Evolutionary conservation across 2,888 invertebrate species (phyloP).

Genomic region (Cheiracanthium punctorium): DNA sequence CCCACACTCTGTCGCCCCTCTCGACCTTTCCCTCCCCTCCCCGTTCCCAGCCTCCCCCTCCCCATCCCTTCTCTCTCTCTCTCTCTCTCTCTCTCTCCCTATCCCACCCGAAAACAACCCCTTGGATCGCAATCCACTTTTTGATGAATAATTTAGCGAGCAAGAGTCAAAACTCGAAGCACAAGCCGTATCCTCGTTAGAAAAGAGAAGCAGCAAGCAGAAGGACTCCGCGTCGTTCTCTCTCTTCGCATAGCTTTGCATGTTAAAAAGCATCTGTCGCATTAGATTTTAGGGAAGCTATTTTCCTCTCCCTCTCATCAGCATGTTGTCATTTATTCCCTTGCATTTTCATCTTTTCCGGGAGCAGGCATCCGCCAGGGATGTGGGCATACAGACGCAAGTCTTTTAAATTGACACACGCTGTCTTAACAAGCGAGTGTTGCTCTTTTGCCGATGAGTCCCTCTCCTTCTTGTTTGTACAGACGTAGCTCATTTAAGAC

Average conservation of each 20-base stretch:
- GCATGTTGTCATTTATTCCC: constrained; percentile 67
- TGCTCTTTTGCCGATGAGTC: constrained; percentile 30
- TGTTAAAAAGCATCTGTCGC: constrained; percentile 69
- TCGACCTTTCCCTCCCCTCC: background rate
- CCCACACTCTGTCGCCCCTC: background rate
- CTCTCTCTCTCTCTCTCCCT: background rate
- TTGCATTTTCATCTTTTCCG: constrained; percentile 55
- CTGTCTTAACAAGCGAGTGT: constrained; percentile 65
- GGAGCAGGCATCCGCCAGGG: constrained; percentile 44
- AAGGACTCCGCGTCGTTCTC: too few species aligned
- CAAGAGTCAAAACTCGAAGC: background rate
- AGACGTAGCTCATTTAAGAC: constrained; percentile 59
- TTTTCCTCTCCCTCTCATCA: constrained; percentile 63
- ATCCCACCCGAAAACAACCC: background rate
- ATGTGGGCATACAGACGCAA: constrained; percentile 50
- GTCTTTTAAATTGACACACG: constrained; percentile 70
- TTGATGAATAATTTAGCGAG: constrained; percentile 69
- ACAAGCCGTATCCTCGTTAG: constrained; percentile 17
- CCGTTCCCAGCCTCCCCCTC: background rate
- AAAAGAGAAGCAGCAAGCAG: background rate
- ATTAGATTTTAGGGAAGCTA: constrained; percentile 70
- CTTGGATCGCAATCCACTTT: constrained; percentile 39
- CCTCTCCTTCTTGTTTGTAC: constrained; percentile 61
- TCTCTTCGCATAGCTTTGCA: constrained; percentile 37
- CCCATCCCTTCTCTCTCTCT: background rate